Evolutionary conservation across 2,797 vertebrate genomes (phyloP).

Genomic region (Acrocephalus scirpaceus): DNA sequence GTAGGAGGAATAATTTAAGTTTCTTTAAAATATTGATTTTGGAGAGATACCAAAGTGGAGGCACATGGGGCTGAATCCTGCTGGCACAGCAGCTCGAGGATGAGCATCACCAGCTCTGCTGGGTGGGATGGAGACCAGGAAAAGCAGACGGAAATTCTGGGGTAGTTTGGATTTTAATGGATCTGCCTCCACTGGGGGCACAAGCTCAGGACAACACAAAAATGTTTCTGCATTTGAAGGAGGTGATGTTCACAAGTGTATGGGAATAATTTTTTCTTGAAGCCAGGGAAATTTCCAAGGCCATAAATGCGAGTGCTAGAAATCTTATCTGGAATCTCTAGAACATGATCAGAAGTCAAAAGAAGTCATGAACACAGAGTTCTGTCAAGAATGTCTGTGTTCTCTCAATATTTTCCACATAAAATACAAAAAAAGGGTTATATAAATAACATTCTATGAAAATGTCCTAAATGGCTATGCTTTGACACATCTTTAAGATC

Average conservation of each 20-base stretch:
- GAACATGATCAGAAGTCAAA: background rate
- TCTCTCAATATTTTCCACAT: background rate
- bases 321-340: background rate
- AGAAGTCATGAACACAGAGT: background rate
- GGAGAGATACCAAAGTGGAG: background rate
- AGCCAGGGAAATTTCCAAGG: background rate
- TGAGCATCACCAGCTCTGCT: background rate
- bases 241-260: background rate
- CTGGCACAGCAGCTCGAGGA: background rate
- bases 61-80: background rate
- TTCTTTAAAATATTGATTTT: slow-evolving; percentile 52
- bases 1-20: slow-evolving; percentile 30
- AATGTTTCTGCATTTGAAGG: background rate
- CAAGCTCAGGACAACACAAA: background rate
- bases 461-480: background rate
- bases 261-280: background rate
- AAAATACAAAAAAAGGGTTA: background rate
- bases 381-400: background rate
- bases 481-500: slow-evolving; percentile 57
- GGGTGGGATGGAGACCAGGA: fast-evolving
- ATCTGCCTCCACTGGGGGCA: background rate
- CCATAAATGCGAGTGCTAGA: background rate
- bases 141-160: background rate
- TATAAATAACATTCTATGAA: background rate
- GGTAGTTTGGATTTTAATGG: background rate